These are phyloP conservation scores for Hydraecia micacea DNA, from an alignment of 2,888 invertebrate species.

Conservation along the genomic window DNA sequence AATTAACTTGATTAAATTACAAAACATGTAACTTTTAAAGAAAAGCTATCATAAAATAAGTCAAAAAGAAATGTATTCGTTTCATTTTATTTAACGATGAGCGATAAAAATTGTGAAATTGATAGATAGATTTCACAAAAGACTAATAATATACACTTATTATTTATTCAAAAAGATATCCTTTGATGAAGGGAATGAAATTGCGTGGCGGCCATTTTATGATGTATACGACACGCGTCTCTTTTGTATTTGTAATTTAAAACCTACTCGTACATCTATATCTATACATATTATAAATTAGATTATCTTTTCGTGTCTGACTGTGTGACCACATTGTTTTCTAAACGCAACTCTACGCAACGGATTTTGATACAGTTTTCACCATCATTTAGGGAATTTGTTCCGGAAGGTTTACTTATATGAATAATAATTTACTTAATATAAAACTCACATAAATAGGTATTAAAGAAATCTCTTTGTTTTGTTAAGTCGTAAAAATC, in stretches of 20 bases:
- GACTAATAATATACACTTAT: slow-evolving; percentile 27
- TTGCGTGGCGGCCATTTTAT: slow-evolving; percentile 5
- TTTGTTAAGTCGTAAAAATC: not conserved
- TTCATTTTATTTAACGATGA: slow-evolving; percentile 29
- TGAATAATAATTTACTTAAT: no score
- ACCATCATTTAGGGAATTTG: no score
- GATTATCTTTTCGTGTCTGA: not conserved
- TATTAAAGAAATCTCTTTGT: not conserved
- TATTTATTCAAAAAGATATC: slow-evolving; percentile 34
- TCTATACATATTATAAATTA: not conserved
- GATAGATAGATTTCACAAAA: slow-evolving; percentile 39
- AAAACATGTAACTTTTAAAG: slow-evolving; percentile 1
- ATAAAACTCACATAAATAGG: not conserved
- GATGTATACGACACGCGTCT: not conserved
- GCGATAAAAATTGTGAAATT: slow-evolving; percentile 35
- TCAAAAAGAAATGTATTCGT: slow-evolving; percentile 23
- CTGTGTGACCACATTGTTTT: not conserved
- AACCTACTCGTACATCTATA: no score
- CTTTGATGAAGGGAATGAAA: slow-evolving; percentile 24
- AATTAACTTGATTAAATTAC: not conserved
- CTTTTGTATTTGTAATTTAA: slow-evolving; percentile 15
- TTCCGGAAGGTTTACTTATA: no score
- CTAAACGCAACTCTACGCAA: not conserved
- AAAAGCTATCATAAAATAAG: slow-evolving; percentile 11
- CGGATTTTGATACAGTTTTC: not conserved